phyloP scores from a whole-genome alignment of 2,797 vertebrate genomes.

The Pogoniulus pusillus region DNA sequence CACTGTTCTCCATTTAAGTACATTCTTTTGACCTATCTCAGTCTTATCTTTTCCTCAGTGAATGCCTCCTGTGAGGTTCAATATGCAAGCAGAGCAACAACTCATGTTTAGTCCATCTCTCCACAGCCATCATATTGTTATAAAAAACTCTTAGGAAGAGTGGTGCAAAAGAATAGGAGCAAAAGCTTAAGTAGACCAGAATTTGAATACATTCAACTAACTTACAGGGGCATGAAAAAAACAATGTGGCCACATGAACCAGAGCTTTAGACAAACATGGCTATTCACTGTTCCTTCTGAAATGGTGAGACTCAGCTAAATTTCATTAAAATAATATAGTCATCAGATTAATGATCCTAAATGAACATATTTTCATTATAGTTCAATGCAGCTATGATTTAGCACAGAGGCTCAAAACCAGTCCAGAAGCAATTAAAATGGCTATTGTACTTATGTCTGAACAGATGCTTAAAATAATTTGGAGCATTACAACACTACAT shows the following conservation, averaged over 20 bases:
- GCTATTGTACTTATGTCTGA: background rate
- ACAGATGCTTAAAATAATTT: constrained; percentile 16
- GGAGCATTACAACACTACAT: background rate
- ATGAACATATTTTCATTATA: background rate
- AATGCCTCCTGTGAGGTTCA: background rate
- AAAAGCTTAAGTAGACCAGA: background rate
- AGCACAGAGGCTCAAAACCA: background rate
- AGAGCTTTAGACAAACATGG: background rate
- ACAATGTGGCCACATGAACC: background rate
- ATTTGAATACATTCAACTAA: background rate
- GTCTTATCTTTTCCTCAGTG: background rate
- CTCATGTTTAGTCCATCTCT: background rate
- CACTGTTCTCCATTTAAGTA: background rate
- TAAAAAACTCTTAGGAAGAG: background rate
- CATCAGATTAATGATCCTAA: background rate
- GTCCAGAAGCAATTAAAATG: background rate
- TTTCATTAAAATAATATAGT: background rate
- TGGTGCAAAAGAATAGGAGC: background rate
- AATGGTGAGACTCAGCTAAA: background rate
- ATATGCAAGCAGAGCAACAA: background rate
- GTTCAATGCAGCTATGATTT: background rate
- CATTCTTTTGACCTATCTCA: background rate
- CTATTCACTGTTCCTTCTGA: background rate
- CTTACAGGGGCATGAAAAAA: background rate
- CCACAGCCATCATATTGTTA: background rate